These are phyloP conservation scores for Melanotaenia maccullochi DNA, from an alignment of 2,797 vertebrate species.

Conservation along the genomic window DNA sequence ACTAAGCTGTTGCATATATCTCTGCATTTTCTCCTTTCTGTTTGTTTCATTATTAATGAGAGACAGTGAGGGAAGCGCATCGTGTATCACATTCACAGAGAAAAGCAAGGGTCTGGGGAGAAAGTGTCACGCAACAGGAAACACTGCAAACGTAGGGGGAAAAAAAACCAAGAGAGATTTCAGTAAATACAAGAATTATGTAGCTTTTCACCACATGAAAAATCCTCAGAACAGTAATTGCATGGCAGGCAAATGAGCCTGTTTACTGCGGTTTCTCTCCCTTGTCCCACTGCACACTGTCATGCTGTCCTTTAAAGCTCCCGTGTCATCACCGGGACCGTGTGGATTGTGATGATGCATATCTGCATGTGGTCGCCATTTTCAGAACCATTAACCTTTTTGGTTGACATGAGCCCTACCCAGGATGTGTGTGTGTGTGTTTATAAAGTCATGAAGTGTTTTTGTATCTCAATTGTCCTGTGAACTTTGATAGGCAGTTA, in stretches of 20 bases:
- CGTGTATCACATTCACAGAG: conserved; percentile 73
- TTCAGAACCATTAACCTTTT: conserved; percentile 68
- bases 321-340: conserved; percentile 25
- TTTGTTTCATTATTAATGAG: conserved; percentile 82
- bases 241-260: conserved; percentile 7
- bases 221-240: conserved; percentile 24
- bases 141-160: conserved; percentile 60
- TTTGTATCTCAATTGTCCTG: background rate
- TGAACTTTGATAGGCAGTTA: background rate
- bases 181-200: conserved; percentile 39
- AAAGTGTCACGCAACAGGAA: conserved; percentile 68
- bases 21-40: conserved; percentile 60
- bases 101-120: conserved; percentile 37
- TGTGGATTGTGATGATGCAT: conserved; percentile 60
- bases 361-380: conserved; percentile 55
- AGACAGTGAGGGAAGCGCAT: conserved; percentile 58
- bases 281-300: conserved; percentile 49
- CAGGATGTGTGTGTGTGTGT: conserved; percentile 17
- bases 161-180: conserved; percentile 56
- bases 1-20: conserved; percentile 56
- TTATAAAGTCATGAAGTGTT: background rate
- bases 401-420: conserved; percentile 28
- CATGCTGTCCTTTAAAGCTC: conserved; percentile 51
- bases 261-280: conserved; percentile 24
- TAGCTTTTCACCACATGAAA: conserved; percentile 10